Base-by-base conservation (phyloP, 2,797 vertebrate species). In the Scolopax rusticola region DNA sequence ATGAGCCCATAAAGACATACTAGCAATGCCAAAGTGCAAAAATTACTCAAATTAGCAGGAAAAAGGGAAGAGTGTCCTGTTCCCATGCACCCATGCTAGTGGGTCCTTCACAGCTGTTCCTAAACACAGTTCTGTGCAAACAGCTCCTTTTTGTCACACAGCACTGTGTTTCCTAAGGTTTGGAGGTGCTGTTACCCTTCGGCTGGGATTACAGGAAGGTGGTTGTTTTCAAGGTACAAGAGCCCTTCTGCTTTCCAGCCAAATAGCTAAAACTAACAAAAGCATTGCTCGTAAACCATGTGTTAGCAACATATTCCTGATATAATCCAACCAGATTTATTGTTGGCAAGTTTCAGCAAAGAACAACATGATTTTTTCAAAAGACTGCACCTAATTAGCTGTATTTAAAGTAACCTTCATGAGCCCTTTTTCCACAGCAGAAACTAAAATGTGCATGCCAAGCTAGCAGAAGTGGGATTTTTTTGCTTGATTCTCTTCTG, bases 311-410 rank as follows among this genome's bases (percentile, higher is more conserved):
- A 50, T 74, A 78, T 20, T 87, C 92, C 80, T 84, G 60, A 79
- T 70, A 59, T 20, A 65, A 67, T 48, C 48, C 53, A 28, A 40
- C 17, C 28, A 57, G 48, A 75, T 84, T 90, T 84, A 45, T 47
- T 89, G 79, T 61, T 75, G 54, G 63, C 57, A 59, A 48, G 61
- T 75, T 93, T 91, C 82, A 90, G 54, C 56, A 38, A 71, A 64
- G 56, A 63, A 41, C 16, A 47, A 17, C 18, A 21, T 16, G 24
- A 64, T 67, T 87, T 86, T 76, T 83, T 89, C 30, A 21, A 32
- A 90, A 65, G 83, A 40, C 78, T 81, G 33, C 59, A 90, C 70
- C 73, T 80, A 82, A 93, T 95, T 89, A 82, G 54, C 54, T 85
- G 84, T 51, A 63, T 57, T 64, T 67, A 70, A 89, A 67, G 75